Conservation (phyloP, 2,113 vertebrate species). For the Cyprichromis sp. region DNA sequence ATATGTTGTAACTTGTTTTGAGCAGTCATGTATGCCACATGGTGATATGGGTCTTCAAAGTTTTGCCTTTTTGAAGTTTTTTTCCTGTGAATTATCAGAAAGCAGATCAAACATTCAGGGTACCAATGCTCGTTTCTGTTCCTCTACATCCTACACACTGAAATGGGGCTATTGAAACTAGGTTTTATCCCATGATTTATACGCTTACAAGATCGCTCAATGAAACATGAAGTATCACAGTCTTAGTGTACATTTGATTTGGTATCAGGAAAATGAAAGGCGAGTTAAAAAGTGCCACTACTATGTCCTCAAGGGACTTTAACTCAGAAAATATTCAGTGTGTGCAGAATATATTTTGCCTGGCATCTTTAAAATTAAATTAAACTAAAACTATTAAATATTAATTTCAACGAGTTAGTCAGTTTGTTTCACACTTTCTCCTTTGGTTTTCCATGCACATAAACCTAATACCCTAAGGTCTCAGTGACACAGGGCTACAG, state of each 20-base stretch:
- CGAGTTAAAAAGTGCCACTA: not conserved
- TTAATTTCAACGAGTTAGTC: not conserved
- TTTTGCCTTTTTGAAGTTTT: not conserved
- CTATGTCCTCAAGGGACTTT: not conserved
- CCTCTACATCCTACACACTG: not conserved
- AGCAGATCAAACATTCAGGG: not conserved
- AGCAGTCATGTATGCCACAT: not conserved
- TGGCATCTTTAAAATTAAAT: not conserved
- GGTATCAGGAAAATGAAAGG: not conserved
- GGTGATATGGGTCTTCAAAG: not conserved
- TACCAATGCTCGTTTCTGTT: not conserved
- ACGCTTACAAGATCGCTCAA: not conserved
- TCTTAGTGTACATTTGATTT: not conserved
- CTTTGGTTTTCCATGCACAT: not conserved
- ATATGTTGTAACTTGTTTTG: not conserved
- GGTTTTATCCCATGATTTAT: not conserved
- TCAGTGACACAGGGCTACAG: not conserved
- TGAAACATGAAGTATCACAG: not conserved
- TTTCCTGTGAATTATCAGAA: not conserved
- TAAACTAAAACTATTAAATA: not conserved
- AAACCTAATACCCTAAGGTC: not conserved
- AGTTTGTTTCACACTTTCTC: not conserved
- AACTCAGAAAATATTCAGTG: not conserved
- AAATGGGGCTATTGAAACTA: not conserved
- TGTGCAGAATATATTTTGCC: not conserved